Conservation (phyloP, 2,888 invertebrate species). For the Auanema freiburgensis region DNA sequence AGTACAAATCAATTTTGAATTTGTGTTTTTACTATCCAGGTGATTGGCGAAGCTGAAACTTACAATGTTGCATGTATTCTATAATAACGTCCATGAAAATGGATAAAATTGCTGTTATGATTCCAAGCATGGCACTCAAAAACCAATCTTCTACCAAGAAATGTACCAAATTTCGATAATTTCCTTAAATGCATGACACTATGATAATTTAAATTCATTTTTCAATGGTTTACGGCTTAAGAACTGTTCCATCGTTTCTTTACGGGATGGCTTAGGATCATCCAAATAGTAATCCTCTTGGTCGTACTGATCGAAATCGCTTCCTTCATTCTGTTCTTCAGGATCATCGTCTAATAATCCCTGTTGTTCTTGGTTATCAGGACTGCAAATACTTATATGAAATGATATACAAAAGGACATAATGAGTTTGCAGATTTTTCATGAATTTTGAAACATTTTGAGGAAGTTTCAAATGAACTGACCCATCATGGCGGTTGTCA, state of each 20-base stretch:
- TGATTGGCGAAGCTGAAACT: no score
- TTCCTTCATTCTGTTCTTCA: conserved; percentile 13
- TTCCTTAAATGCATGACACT: conserved; percentile 32
- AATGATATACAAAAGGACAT: no score
- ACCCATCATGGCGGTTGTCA: no score
- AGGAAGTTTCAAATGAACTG: no score
- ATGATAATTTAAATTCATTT: background rate
- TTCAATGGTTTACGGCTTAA: conserved; percentile 10
- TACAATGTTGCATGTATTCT: conserved; percentile 62
- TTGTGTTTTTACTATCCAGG: no score
- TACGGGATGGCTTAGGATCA: conserved; percentile 19
- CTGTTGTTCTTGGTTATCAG: no score
- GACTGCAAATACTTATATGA: no score
- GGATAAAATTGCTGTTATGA: conserved; percentile 66
- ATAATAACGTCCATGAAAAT: conserved; percentile 59
- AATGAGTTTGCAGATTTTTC: no score
- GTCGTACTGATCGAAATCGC: conserved; percentile 19
- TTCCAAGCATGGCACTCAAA: conserved; percentile 66
- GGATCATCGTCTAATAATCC: no score
- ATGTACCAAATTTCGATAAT: conserved; percentile 57
- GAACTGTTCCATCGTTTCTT: conserved; percentile 28
- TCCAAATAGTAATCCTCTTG: conserved; percentile 22
- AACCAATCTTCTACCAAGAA: conserved; percentile 67
- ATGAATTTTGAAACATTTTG: no score
- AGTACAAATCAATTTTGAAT: background rate